A percentile compares a stretch with the other conserved stretches of the same genome.
Conservation (phyloP, 2,113 vertebrate genomes). For the Macrotus californicus region DNA sequence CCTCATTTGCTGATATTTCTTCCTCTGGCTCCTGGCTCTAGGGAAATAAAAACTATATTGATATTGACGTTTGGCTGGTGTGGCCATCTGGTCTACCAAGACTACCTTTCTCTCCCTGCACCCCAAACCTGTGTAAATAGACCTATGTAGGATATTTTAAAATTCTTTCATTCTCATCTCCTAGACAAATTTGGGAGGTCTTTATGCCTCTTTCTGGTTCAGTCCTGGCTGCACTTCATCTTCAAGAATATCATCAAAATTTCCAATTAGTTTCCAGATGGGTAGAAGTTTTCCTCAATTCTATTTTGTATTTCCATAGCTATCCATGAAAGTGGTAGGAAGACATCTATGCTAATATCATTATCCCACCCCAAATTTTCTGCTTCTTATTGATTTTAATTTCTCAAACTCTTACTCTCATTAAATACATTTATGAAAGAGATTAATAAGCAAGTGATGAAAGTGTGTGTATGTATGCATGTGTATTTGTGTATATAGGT, state of each 20-base stretch:
- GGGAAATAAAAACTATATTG: not conserved
- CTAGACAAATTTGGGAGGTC: not conserved
- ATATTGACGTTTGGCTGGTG: not conserved
- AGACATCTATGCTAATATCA: not conserved
- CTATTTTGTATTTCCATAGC: not conserved
- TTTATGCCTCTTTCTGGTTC: not conserved
- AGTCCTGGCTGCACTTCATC: not conserved
- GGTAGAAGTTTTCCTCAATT: not conserved
- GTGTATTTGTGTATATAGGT: not conserved
- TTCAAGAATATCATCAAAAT: not conserved
- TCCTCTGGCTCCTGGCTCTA: not conserved
- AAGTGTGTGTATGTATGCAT: not conserved
- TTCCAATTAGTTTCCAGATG: not conserved
- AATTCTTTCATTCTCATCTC: not conserved
- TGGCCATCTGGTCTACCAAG: not conserved
- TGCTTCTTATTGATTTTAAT: not conserved
- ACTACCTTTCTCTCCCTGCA: not conserved
- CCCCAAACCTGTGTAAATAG: not conserved
- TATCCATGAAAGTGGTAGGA: not conserved
- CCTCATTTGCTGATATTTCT: not conserved
- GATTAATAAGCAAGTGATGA: not conserved
- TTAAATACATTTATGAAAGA: not conserved
- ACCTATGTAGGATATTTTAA: not conserved
- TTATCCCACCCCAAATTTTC: not conserved
- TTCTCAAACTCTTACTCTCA: not conserved